These are phyloP conservation scores for Drosophila mojavensis DNA, from an alignment of 1,140 invertebrate species.

Conservation along the genomic window DNA sequence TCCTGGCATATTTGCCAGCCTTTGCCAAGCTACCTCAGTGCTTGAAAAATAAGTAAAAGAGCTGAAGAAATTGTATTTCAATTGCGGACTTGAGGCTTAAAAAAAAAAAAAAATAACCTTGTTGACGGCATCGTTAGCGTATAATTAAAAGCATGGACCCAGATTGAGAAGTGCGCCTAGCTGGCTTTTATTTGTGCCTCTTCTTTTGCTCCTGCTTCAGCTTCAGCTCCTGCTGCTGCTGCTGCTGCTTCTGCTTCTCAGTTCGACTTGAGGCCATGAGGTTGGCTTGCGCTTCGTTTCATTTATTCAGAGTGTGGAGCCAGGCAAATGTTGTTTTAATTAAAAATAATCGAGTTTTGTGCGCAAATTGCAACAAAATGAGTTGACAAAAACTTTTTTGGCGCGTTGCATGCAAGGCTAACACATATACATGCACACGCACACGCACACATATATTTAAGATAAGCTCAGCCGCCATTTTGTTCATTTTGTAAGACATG, in stretches of 20 bases:
- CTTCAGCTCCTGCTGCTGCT: background rate
- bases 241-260: background rate
- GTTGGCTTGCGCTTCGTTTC: slow-evolving; percentile 6
- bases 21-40: background rate
- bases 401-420: slow-evolving; percentile 41
- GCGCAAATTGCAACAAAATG: slow-evolving; percentile 75
- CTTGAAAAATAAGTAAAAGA: slow-evolving; percentile 10
- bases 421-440: background rate
- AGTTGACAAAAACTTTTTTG: slow-evolving; percentile 68
- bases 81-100: slow-evolving; percentile 18
- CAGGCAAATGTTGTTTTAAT: slow-evolving; percentile 65
- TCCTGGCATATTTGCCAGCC: slow-evolving; percentile 7
- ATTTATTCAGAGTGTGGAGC: background rate
- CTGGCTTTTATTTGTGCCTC: slow-evolving; percentile 7
- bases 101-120: slow-evolving; percentile 11
- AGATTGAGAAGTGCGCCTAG: slow-evolving; percentile 17
- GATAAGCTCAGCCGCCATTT: slow-evolving; percentile 58
- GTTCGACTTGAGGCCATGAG: background rate
- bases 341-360: slow-evolving; percentile 73
- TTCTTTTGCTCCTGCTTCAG: background rate
- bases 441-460: background rate
- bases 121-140: slow-evolving; percentile 54
- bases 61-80: slow-evolving; percentile 11
- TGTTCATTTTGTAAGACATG: slow-evolving; percentile 72
- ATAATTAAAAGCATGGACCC: slow-evolving; percentile 50